These are phyloP conservation scores for Delia radicum DNA, from an alignment of 1,140 invertebrate species.

Conservation along the genomic window DNA sequence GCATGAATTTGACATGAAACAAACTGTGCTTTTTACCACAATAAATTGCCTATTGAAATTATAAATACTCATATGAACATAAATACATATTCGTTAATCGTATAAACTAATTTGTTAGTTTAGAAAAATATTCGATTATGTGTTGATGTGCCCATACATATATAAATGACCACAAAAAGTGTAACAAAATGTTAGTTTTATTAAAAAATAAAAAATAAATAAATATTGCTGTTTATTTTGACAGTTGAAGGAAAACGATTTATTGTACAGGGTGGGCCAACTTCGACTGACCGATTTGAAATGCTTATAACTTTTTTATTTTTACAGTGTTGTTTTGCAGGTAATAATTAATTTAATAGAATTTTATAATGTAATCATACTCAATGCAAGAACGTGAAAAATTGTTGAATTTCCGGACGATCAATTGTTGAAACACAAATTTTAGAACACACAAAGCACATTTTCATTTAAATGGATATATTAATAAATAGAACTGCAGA, in stretches of 20 bases:
- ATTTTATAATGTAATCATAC: too few species aligned
- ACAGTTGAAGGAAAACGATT: background rate
- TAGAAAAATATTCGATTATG: background rate
- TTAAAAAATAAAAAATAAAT: background rate
- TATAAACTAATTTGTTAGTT: background rate
- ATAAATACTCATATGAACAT: background rate
- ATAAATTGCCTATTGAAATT: constrained; percentile 2
- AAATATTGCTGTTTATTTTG: background rate
- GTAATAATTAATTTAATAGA: too few species aligned
- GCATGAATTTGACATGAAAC: constrained; percentile 1
- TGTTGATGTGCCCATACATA: background rate
- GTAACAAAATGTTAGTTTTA: background rate
- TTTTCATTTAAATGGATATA: too few species aligned
- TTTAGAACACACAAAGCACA: too few species aligned
- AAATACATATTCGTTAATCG: background rate
- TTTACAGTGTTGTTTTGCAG: too few species aligned
- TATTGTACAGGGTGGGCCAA: too few species aligned
- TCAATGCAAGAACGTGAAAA: too few species aligned
- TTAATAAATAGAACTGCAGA: too few species aligned
- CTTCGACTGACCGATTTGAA: too few species aligned
- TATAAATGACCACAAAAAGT: background rate
- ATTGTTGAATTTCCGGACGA: too few species aligned
- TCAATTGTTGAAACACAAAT: too few species aligned
- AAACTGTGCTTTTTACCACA: constrained; percentile 4
- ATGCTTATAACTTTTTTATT: too few species aligned